These are phyloP conservation scores for Drosophila obscura DNA, from an alignment of 1,140 invertebrate species.

Conservation along the genomic window DNA sequence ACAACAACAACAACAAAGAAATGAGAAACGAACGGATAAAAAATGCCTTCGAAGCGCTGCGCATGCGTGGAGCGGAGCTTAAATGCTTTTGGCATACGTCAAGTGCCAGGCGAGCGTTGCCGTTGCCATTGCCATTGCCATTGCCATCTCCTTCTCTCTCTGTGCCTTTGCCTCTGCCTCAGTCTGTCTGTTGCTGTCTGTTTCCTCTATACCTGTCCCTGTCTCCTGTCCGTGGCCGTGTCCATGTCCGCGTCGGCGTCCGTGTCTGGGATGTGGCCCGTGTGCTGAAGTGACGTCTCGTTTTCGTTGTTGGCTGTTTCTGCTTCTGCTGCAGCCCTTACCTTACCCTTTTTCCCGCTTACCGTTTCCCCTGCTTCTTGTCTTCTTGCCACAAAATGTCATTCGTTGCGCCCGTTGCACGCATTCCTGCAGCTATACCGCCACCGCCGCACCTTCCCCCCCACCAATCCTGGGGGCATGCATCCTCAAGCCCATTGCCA, in stretches of 20 bases:
- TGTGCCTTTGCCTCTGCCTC: background rate
- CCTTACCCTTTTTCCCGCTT: constrained; percentile 4
- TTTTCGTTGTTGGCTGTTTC: constrained; percentile 19
- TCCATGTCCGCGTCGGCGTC: constrained; percentile 3
- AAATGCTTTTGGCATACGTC: constrained; percentile 73
- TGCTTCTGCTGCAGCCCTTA: too few species aligned
- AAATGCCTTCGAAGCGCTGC: constrained; percentile 43
- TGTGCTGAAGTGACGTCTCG: constrained; percentile 38
- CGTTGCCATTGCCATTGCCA: background rate
- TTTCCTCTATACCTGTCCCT: constrained; percentile 6
- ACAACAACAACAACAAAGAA: background rate
- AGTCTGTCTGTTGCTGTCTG: constrained; percentile 2
- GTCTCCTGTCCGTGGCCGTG: constrained; percentile 4
- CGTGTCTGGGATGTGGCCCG: constrained; percentile 16
- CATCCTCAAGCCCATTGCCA: background rate
- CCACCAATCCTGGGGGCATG: background rate
- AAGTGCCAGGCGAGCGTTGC: constrained; percentile 48
- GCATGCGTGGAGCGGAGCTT: constrained; percentile 67
- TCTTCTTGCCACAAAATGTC: constrained; percentile 44
- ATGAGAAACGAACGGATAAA: constrained; percentile 9
- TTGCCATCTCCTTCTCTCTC: constrained; percentile 2
- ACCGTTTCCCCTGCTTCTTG: background rate
- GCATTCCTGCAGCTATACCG: constrained; percentile 44
- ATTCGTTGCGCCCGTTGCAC: constrained; percentile 57
- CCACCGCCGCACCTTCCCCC: background rate